Evolutionary conservation across 1,140 invertebrate species (phyloP).

Genomic region (Magallana angulata): DNA sequence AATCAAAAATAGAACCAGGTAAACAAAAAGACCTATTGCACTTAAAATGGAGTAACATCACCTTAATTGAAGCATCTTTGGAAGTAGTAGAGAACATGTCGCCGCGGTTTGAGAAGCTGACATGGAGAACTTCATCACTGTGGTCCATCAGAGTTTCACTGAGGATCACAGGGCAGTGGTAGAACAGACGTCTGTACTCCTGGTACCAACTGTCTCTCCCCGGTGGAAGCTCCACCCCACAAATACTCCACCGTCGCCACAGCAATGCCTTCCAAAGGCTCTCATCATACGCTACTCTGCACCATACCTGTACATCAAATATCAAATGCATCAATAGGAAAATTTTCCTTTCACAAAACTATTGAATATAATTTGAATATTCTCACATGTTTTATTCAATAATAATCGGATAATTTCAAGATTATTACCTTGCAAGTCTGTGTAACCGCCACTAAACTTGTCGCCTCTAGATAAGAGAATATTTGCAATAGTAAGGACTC

Average conservation of each 20-base stretch:
- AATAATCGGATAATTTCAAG: too few relatives aligned
- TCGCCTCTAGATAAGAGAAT: slow-evolving; percentile 63
- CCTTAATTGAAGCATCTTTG: slow-evolving; percentile 85
- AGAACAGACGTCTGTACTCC: slow-evolving; percentile 88
- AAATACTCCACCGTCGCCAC: slow-evolving; percentile 74
- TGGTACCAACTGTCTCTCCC: slow-evolving; percentile 86
- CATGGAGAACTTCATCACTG: slow-evolving; percentile 85
- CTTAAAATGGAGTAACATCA: too few relatives aligned
- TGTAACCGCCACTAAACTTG: slow-evolving; percentile 48
- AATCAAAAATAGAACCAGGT: too few relatives aligned
- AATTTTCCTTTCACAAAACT: background rate
- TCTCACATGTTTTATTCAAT: background rate
- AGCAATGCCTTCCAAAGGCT: slow-evolving; percentile 75
- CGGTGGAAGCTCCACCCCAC: slow-evolving; percentile 80
- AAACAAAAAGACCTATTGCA: too few relatives aligned
- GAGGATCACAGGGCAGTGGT: slow-evolving; percentile 87
- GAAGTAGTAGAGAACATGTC: slow-evolving; percentile 92
- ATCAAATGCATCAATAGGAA: background rate
- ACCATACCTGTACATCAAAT: slow-evolving; percentile 65
- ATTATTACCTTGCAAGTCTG: slow-evolving; percentile 61
- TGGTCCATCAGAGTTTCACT: slow-evolving; percentile 87
- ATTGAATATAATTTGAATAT: background rate
- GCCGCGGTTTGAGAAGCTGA: slow-evolving; percentile 92
- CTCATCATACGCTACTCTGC: slow-evolving; percentile 76
- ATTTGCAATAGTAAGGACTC: slow-evolving; percentile 68